phyloP scores from a whole-genome alignment of 2,888 invertebrate species.

The Apomyelois bistriatella region DNA sequence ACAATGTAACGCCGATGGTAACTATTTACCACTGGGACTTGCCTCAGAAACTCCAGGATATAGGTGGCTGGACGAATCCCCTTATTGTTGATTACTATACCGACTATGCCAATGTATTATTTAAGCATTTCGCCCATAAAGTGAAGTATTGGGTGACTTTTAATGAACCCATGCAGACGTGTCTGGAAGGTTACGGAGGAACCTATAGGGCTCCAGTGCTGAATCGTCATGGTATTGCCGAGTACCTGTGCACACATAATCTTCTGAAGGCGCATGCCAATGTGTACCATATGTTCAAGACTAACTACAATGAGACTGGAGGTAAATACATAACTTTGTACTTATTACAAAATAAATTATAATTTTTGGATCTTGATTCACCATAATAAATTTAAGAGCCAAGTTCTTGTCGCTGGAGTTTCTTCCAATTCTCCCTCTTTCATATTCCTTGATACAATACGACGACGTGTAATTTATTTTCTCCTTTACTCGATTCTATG shows the following conservation, averaged over 20 bases:
- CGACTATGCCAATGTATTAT: constrained; percentile 82
- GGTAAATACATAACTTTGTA: constrained; percentile 49
- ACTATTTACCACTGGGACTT: constrained; percentile 87
- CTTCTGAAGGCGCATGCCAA: constrained; percentile 86
- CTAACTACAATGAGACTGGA: constrained; percentile 75
- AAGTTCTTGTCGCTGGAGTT: no score
- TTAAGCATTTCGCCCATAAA: constrained; percentile 81
- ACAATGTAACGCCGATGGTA: constrained; percentile 85
- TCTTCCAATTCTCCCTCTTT: no score
- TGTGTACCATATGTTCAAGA: constrained; percentile 83
- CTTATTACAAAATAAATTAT: no score
- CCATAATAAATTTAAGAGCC: no score
- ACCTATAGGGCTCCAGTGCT: constrained; percentile 81
- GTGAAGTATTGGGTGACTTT: constrained; percentile 88
- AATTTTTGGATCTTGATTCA: no score
- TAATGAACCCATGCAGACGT: constrained; percentile 85
- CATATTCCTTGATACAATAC: no score
- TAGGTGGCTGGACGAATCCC: constrained; percentile 85
- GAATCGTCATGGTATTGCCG: constrained; percentile 80
- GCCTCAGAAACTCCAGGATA: constrained; percentile 82
- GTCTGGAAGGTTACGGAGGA: constrained; percentile 78
- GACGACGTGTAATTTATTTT: no score
- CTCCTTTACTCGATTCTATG: no score
- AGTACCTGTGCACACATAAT: constrained; percentile 86
- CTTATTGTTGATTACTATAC: constrained; percentile 82